A percentile compares a stretch with the other conserved stretches of the same genome.
Conservation (phyloP, 92 coral and sea anemone species). For the Meandrina meandrites region DNA sequence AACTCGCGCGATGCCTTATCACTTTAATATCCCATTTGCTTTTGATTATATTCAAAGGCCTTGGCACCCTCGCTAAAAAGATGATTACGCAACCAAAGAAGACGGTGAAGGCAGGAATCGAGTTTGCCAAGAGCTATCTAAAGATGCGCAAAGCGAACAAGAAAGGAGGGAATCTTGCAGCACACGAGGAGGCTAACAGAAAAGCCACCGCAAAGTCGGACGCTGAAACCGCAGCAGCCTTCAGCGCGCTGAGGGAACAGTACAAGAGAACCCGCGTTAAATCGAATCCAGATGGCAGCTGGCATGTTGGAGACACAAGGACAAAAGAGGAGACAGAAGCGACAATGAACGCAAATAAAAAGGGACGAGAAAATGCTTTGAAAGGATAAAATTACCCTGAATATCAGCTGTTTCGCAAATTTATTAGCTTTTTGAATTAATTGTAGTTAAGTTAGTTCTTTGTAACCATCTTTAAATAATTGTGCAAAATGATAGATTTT, state of each 20-base stretch:
- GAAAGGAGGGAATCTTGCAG: constrained; percentile 61
- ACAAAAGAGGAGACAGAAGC: constrained; percentile 54
- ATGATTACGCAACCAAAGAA: constrained; percentile 30
- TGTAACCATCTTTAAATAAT: too few species aligned
- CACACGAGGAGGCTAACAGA: constrained; percentile 68
- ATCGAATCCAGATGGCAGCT: too few species aligned
- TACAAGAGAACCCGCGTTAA: constrained; percentile 65
- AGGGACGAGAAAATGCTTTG: constrained; percentile 59
- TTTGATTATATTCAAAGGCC: constrained; percentile 29
- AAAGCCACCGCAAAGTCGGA: constrained; percentile 59
- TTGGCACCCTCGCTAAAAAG: constrained; percentile 66
- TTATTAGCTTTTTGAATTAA: too few species aligned
- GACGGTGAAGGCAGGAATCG: constrained; percentile 45
- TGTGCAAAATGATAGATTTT: too few species aligned
- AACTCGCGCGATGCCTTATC: background rate
- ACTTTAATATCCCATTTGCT: background rate
- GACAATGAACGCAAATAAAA: constrained; percentile 70
- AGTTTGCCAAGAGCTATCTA: constrained; percentile 56
- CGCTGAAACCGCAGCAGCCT: constrained; percentile 65
- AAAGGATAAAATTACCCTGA: background rate
- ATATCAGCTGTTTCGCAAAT: too few species aligned
- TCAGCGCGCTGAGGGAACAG: constrained; percentile 76
- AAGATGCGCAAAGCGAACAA: constrained; percentile 55
- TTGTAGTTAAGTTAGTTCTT: too few species aligned
- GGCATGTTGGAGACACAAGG: constrained; percentile 76